A percentile compares a stretch with the other conserved stretches of the same genome.
phyloP scores from a whole-genome alignment of 2,888 invertebrate genomes.

The Craniophora ligustri region DNA sequence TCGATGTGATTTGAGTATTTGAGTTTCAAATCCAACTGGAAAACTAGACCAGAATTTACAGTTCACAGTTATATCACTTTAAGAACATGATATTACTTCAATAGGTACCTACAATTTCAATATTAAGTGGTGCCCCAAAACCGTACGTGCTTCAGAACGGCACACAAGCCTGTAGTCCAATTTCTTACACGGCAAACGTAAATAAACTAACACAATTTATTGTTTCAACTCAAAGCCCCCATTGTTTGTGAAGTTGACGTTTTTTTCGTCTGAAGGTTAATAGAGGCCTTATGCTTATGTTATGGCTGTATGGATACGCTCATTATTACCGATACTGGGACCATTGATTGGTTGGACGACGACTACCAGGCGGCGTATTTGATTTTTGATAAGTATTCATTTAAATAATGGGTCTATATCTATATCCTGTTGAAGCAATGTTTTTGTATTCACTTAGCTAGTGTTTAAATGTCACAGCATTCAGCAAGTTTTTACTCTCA shows the following conservation, averaged over 20 bases:
- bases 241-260: conserved; percentile 50
- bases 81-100: too few species aligned
- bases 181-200: conserved; percentile 27
- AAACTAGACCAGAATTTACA: too few species aligned
- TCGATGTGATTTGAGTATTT: too few species aligned
- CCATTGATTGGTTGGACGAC: conserved; percentile 3
- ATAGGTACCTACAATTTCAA: too few species aligned
- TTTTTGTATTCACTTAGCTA: too few species aligned
- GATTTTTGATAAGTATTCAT: conserved; percentile 4
- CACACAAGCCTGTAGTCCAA: not conserved
- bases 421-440: conserved; percentile 2
- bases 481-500: too few species aligned
- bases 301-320: not conserved
- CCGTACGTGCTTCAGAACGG: not conserved
- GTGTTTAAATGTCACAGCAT: too few species aligned
- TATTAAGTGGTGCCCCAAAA: not conserved
- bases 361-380: conserved; percentile 14
- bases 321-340: not conserved
- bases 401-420: not conserved
- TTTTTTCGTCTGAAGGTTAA: conserved; percentile 47
- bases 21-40: too few species aligned
- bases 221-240: conserved; percentile 52
- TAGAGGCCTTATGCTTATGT: not conserved
- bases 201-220: conserved; percentile 56
- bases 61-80: too few species aligned